These are phyloP conservation scores for Lamprologus speciosus DNA, from an alignment of 2,113 vertebrate genomes.

Conservation along the genomic window DNA sequence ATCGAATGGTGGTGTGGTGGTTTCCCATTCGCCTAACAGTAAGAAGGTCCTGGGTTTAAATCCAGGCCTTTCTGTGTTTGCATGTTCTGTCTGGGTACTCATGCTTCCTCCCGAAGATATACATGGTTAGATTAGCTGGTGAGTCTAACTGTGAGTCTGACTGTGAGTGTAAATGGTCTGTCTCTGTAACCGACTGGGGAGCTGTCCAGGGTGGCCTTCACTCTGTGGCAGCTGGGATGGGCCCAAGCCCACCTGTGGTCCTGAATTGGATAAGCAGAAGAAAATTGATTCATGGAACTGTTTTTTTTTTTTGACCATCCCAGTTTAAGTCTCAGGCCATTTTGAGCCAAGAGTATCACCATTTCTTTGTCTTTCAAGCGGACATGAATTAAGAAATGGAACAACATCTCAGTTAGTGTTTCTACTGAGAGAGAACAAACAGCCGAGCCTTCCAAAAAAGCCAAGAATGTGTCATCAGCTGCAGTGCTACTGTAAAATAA, in stretches of 20 bases:
- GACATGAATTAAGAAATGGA: not conserved
- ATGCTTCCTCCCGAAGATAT: not conserved
- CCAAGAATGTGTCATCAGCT: not conserved
- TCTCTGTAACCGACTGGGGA: not conserved
- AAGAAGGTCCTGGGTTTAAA: not conserved
- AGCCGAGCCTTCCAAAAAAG: not conserved
- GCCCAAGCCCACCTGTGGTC: not conserved
- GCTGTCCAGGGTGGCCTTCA: not conserved
- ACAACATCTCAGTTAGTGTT: not conserved
- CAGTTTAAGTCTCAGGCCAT: not conserved
- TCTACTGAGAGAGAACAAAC: not conserved
- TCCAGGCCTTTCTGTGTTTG: not conserved
- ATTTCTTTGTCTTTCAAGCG: not conserved
- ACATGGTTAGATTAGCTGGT: not conserved
- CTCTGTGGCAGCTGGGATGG: not conserved
- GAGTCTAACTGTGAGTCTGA: not conserved
- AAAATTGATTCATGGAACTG: not conserved
- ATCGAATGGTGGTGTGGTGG: not conserved
- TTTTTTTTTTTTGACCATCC: not conserved
- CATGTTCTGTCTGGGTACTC: not conserved
- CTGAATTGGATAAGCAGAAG: not conserved
- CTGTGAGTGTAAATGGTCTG: not conserved
- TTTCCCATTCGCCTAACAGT: not conserved
- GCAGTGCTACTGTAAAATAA: not conserved
- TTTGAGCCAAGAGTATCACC: not conserved